Base-by-base conservation (phyloP, 2,797 vertebrate genomes). In the Acanthopagrus latus region DNA sequence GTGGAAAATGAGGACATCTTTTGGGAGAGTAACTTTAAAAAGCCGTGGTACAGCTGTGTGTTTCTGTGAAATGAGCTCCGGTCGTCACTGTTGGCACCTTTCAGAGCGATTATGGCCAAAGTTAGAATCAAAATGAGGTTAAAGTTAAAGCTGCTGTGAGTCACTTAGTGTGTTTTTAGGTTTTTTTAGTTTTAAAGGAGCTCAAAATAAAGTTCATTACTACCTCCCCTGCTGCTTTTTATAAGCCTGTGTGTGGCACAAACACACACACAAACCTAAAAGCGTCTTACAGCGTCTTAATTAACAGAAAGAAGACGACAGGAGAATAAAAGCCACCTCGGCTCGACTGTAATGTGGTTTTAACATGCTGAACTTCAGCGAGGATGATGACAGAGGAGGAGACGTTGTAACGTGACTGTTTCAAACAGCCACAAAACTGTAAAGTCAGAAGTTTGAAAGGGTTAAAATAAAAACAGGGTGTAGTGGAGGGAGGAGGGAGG, bases 331-430 rank as follows among this genome's bases (percentile, higher is more conserved):
- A 70, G 47, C 67, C 20, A 48, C 64, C 23, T 38, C 23, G 41
- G 5, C 25, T 47, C 5, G 51, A 41, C 55, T 67, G 54, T 47
- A 21, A 64, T 54, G 48, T 64, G 56, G 52, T 44, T 52, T 65
- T 67, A 52, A 51, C 29, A 63, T 17, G 74, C 43, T 55, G 56
- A 58, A 59, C 12, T 62, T 5, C 73, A 68, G 66, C 17, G 25
- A 46, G 44, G 63, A 77, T 4, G 79, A 87, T 82, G 68, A 84
- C 58, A 89, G 80, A 75, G 56, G 56, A 59, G 74, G 68, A 71
- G 51, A 60, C 33, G 62, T 65, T 21, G 64, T 38, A 43, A 52
- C 20, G 56, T 64, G 51, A 54, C 8, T 10, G 25, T 41, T 65
- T 80, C 29, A 1, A 52, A 54, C 78, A 78, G 20, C 64, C 66